Conservation (phyloP, 2,888 invertebrate genomes). For the Argynnis bischoffii region DNA sequence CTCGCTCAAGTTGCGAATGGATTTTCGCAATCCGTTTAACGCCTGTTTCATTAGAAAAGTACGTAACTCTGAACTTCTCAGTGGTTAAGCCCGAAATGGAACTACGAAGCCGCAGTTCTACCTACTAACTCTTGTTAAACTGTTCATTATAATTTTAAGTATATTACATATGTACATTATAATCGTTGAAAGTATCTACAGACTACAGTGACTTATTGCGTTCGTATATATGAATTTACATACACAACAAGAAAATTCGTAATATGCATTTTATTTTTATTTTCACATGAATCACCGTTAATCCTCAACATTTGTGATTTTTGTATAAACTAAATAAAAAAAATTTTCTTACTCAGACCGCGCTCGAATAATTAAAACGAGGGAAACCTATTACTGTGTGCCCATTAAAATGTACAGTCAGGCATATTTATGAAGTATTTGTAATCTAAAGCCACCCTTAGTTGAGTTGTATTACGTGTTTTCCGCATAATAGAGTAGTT, state of each 20-base stretch:
- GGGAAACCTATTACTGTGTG: slow-evolving; percentile 35
- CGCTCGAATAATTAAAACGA: slow-evolving; percentile 34
- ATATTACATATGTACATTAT: neutral
- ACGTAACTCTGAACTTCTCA: slow-evolving; percentile 27
- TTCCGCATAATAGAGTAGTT: slow-evolving; percentile 20
- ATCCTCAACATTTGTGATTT: too few species aligned
- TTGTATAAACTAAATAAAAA: slow-evolving; percentile 22
- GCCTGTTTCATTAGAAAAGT: slow-evolving; percentile 32
- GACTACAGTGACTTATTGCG: neutral
- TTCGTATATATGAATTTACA: neutral
- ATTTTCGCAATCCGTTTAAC: slow-evolving; percentile 27
- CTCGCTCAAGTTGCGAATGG: slow-evolving; percentile 11
- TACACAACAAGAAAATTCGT: too few species aligned
- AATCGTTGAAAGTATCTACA: neutral
- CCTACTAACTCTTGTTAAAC: slow-evolving; percentile 7
- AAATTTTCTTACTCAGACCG: slow-evolving; percentile 25
- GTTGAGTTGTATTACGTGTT: slow-evolving; percentile 9
- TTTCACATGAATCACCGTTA: too few species aligned
- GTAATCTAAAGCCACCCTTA: slow-evolving; percentile 25
- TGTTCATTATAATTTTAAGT: neutral
- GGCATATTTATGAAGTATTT: slow-evolving; percentile 22
- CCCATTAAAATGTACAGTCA: slow-evolving; percentile 31
- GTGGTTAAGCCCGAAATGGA: slow-evolving; percentile 23
- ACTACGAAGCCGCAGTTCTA: slow-evolving; percentile 13
- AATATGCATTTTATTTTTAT: too few species aligned